These are phyloP conservation scores for Rhinoptilus africanus DNA, from an alignment of 2,113 vertebrate genomes.

Conservation along the genomic window DNA sequence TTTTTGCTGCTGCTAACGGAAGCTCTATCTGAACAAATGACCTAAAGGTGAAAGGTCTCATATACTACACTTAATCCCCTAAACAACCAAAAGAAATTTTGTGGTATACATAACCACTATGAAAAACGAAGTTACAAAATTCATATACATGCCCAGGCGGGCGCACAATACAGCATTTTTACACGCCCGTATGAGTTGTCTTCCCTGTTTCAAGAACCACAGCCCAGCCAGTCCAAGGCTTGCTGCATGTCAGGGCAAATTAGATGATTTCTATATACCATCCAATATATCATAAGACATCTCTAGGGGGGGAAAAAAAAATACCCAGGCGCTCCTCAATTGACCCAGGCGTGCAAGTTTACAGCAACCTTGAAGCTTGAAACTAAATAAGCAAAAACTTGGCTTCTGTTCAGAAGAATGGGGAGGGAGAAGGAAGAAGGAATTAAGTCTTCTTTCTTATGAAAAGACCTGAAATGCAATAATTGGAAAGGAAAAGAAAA, in stretches of 20 bases:
- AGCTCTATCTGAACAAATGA: background rate
- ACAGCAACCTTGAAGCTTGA: background rate
- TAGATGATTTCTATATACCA: background rate
- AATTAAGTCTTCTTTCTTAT: background rate
- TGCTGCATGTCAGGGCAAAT: background rate
- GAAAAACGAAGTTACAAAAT: background rate
- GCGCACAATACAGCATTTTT: background rate
- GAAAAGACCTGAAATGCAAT: background rate
- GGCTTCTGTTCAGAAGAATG: background rate
- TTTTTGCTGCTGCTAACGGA: background rate
- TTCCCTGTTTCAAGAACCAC: background rate
- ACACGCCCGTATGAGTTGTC: background rate
- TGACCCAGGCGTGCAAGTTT: background rate
- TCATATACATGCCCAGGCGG: background rate
- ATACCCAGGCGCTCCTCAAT: background rate
- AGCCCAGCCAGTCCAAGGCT: background rate
- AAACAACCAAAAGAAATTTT: background rate
- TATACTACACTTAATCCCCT: background rate
- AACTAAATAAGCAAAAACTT: background rate
- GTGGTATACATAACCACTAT: background rate
- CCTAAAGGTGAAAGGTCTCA: constrained; percentile 4
- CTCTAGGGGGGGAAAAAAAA: background rate
- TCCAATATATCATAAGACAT: background rate
- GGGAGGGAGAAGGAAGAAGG: background rate
- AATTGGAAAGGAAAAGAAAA: constrained; percentile 18